These are phyloP conservation scores for Dioctria rufipes DNA, from an alignment of 2,888 invertebrate species.

Conservation along the genomic window DNA sequence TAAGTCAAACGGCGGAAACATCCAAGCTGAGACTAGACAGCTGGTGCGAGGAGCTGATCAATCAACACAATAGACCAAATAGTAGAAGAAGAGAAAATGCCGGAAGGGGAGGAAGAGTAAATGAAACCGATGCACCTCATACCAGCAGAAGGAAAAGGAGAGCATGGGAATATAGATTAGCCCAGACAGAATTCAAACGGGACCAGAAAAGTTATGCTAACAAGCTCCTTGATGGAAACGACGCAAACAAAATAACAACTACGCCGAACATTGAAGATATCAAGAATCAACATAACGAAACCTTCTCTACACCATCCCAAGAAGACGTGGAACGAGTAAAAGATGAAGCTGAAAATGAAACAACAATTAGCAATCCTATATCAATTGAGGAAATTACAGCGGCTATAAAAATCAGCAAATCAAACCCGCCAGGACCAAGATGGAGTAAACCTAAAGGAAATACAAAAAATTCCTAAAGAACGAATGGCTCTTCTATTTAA, in stretches of 20 bases:
- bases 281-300: not conserved
- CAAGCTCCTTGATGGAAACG: not conserved
- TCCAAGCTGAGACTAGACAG: too few species aligned
- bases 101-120: too few species aligned
- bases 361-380: not conserved
- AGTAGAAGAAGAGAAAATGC: too few species aligned
- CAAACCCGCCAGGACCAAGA: slow-evolving; percentile 21
- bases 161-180: too few species aligned
- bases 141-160: slow-evolving; percentile 58
- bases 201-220: not conserved
- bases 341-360: not conserved
- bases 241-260: not conserved
- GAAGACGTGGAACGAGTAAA: not conserved
- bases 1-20: too few species aligned
- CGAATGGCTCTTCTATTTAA: too few species aligned
- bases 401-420: not conserved
- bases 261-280: not conserved
- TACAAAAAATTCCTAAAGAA: too few species aligned
- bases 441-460: too few species aligned
- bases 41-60: too few species aligned
- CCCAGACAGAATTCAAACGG: not conserved
- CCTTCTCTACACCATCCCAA: not conserved
- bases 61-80: too few species aligned
- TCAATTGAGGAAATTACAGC: not conserved
- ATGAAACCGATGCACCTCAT: too few species aligned